phyloP scores from a whole-genome alignment of 2,797 vertebrate species.

The Silurus aristotelis region DNA sequence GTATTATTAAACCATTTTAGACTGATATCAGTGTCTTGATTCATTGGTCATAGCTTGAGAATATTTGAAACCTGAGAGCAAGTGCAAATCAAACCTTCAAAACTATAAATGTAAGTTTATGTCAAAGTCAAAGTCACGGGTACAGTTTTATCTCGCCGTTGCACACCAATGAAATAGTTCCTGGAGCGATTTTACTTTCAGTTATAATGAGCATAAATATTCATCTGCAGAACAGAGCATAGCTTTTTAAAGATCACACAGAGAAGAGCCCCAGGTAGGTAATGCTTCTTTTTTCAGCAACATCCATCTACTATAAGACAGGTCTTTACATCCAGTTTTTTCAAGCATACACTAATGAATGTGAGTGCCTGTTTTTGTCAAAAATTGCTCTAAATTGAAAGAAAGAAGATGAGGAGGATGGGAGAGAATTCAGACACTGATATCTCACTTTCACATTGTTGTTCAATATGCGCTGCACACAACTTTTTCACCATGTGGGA shows the following conservation, averaged over 20 bases:
- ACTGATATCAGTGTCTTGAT: slow-evolving; percentile 60
- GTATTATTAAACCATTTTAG: slow-evolving; percentile 82
- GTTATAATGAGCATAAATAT: slow-evolving; percentile 49
- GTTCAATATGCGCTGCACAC: background rate
- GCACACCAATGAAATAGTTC: background rate
- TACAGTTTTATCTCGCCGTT: background rate
- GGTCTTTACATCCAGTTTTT: slow-evolving; percentile 21
- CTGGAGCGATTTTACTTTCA: slow-evolving; percentile 42
- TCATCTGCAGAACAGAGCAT: slow-evolving; percentile 40
- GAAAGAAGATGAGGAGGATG: background rate
- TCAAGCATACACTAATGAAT: slow-evolving; percentile 26
- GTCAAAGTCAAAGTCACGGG: slow-evolving; percentile 5
- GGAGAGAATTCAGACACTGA: background rate
- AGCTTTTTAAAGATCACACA: slow-evolving; percentile 33
- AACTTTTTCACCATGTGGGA: background rate
- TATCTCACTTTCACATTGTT: background rate
- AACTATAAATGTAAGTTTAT: slow-evolving; percentile 4
- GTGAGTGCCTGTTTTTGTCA: background rate
- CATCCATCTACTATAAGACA: slow-evolving; percentile 28
- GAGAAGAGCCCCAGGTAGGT: slow-evolving; percentile 41
- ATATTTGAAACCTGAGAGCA: background rate
- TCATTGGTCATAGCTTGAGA: slow-evolving; percentile 20
- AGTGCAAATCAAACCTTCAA: slow-evolving; percentile 27
- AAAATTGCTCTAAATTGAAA: background rate
- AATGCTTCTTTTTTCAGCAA: slow-evolving; percentile 40